Conservation (phyloP, 2,888 invertebrate species). For the Drosophila parthenogenetica region DNA sequence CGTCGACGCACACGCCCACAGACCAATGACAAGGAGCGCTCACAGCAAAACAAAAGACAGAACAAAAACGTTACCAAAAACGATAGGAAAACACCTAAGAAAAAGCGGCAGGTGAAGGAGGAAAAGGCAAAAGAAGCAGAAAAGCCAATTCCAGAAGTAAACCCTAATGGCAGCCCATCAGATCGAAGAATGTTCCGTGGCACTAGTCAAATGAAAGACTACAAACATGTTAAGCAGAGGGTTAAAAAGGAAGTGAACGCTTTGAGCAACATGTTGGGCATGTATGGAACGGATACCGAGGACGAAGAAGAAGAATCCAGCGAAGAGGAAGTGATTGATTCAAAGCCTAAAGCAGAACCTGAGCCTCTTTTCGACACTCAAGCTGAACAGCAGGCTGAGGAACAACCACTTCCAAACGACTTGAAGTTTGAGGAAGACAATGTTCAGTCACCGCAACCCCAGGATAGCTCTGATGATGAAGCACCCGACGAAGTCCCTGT, state of each 20-base stretch:
- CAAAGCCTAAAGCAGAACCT: neutral
- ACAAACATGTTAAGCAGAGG: conserved; percentile 62
- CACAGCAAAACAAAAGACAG: conserved; percentile 14
- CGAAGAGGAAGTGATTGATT: neutral
- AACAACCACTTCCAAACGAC: too few relatives aligned
- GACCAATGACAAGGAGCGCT: conserved; percentile 16
- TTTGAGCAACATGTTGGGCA: conserved; percentile 74
- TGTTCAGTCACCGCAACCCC: neutral
- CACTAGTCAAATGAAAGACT: conserved; percentile 69
- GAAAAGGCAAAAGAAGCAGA: neutral
- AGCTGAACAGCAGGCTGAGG: neutral
- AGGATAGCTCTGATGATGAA: conserved; percentile 61
- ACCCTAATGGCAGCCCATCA: neutral
- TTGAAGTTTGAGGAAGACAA: too few relatives aligned
- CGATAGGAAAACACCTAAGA: neutral
- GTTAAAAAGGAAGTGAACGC: conserved; percentile 55
- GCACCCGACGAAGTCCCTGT: conserved; percentile 74
- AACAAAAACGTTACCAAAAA: conserved; percentile 1
- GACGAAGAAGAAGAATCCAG: conserved; percentile 33
- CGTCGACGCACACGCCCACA: conserved; percentile 70
- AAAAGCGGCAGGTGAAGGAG: neutral
- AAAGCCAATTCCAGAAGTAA: neutral
- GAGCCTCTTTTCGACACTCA: neutral
- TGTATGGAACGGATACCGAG: conserved; percentile 83
- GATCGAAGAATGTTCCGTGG: conserved; percentile 70